Conservation (phyloP, 2,113 vertebrate species). For the Cercocebus atys region DNA sequence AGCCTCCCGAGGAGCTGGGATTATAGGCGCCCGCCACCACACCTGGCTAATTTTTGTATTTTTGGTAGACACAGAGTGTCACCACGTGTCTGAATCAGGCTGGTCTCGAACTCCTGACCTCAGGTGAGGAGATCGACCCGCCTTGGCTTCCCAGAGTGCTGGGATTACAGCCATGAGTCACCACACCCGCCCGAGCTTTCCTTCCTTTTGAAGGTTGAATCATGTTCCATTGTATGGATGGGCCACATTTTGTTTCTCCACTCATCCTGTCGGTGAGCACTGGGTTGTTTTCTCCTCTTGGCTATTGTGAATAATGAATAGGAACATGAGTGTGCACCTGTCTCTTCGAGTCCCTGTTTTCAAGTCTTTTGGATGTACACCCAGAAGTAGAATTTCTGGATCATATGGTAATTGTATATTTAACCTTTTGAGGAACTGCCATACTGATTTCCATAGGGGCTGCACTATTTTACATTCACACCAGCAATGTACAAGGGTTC, state of each 20-base stretch:
- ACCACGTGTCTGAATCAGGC: no score
- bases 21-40: no score
- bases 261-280: neutral
- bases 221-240: neutral
- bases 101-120: no score
- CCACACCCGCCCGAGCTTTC: no score
- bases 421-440: neutral
- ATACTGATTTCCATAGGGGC: neutral
- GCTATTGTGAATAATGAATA: neutral
- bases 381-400: neutral
- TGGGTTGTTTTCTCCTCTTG: neutral
- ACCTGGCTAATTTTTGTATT: no score
- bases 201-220: neutral
- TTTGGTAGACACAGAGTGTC: no score
- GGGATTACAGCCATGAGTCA: no score
- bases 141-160: no score
- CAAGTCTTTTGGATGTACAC: neutral
- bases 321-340: neutral
- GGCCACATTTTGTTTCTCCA: neutral
- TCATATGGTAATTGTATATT: neutral
- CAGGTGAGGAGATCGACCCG: accelerated
- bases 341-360: neutral
- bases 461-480: neutral
- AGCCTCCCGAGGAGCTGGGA: no score
- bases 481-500: neutral